Evolutionary conservation across 2,888 invertebrate species (phyloP), one percentile per base, ranked within the genome.

Genomic region (Pachydiplax longipennis): DNA sequence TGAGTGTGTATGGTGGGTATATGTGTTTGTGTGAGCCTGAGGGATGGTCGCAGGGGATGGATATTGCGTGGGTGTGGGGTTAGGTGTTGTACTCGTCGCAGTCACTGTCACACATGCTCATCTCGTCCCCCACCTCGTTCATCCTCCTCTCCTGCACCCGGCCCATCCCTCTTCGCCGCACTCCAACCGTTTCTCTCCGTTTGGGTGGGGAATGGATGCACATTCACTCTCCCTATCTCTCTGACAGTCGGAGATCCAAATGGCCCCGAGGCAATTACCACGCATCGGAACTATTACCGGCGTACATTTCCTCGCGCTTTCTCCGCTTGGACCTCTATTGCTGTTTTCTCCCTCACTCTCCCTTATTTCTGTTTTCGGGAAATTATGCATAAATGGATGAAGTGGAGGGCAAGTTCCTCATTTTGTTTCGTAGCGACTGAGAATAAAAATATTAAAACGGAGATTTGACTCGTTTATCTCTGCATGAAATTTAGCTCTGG

Each of bases 41-140:
- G 83, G 8, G 58, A 58, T 31, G 61, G 35, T n/a, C 25, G 25
- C 13, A 73, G 87, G 87, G 82, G 40, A n/a, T 25, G 48, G 22
- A 18, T 37, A 40, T 12, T 15, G 37, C 40, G 48, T 40, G 82
- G 18, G 82, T 18, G n/a, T 25, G 40, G 22, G 81, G 83, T n/a
- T 25, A 83, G 31, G 83, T 83, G 83, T 83, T 83, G 58, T 83
- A 83, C 83, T 87, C 40, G 87, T 61, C 87, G 87, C 61, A 87
- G 61, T 87, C 87, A 87, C 87, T 87, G 87, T 87, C 61, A 87
- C 87, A 87, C 83, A 83, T 83, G 83, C 83, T 58, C 58, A 58
- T 83, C 83, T 83, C 83, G 35, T 35, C 25, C 80, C 31, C 48
- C 18, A 2, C 6, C 35, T 22, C 58, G 15, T 35, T 40, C 44